These are phyloP conservation scores for Capreolus pygargus DNA, from an alignment of 2,113 vertebrate species.

Conservation along the genomic window DNA sequence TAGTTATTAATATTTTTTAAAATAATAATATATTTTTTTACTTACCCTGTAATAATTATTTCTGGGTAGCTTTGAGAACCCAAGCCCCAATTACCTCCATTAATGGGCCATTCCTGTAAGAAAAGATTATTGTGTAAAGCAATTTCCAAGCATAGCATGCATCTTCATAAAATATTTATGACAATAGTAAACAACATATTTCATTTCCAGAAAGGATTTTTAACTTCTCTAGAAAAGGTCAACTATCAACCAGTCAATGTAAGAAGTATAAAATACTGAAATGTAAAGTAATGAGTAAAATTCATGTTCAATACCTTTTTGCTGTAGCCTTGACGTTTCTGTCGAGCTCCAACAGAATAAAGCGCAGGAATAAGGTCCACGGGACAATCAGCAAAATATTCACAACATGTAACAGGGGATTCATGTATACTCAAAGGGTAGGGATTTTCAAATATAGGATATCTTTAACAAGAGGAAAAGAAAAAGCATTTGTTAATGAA, in stretches of 20 bases:
- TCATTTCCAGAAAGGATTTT: constrained; percentile 13
- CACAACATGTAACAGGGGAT: constrained; percentile 99
- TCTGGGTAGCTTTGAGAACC: constrained; percentile 98
- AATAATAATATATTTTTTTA: constrained; percentile 6
- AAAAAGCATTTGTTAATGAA: constrained; percentile 47
- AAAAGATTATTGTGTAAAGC: constrained; percentile 48
- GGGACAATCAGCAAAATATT: constrained; percentile 98
- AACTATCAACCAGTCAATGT: background rate
- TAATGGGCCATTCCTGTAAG: constrained; percentile 97
- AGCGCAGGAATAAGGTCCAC: constrained; percentile 98
- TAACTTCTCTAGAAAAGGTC: constrained; percentile 3
- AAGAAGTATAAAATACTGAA: constrained; percentile 21
- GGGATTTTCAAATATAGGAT: constrained; percentile 99
- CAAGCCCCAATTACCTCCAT: constrained; percentile 98
- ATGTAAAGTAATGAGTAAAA: constrained; percentile 13
- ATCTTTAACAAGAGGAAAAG: constrained; percentile 82
- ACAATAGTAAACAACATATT: background rate
- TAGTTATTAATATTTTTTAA: background rate
- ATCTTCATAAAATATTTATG: background rate
- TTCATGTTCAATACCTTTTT: constrained; percentile 90
- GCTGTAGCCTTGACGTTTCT: constrained; percentile 99
- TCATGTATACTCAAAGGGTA: constrained; percentile 98
- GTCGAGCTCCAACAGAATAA: constrained; percentile 96
- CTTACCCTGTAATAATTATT: constrained; percentile 99
- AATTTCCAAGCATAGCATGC: background rate